Base-by-base conservation (phyloP, 2,113 vertebrate genomes). In the Bagarius yarrelli region DNA sequence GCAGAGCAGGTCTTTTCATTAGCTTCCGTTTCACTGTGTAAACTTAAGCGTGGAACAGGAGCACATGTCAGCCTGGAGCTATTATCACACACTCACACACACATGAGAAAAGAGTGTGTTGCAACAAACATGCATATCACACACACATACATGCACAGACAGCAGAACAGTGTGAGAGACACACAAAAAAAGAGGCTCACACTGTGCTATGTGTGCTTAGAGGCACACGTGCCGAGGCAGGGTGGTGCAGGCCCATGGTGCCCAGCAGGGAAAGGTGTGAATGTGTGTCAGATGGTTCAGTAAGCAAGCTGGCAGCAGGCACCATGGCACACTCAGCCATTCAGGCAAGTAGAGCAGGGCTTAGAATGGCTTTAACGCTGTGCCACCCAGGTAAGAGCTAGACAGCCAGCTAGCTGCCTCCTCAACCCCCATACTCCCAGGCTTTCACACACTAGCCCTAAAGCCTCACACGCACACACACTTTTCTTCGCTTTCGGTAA, bases 221-320 rank as follows among this genome's bases (percentile, higher is more conserved):
- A 75, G 76, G 79, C 78, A 79, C 79, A 34, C 69, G 77, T 73
- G 76, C 78, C 56, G 59, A 63, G 76, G 84, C 82, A 81, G 79
- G 76, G 81, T 84, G 76, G 81, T 77, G 69, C 78, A 81, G 82
- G 76, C 83, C 61, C 76, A 61, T 79, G 19, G 89, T 56, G 83
- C 86, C 79, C 77, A 79, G 86, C 83, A 83, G 90, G 89, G 93
- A 91, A 94, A 96, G 95, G 96, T 96, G 95, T 94, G 95, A 96
- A 95, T 94, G 93, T 94, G 95, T 96, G 96, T 96, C 96, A 96
- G 95, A 95, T 95, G 95, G 95, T 93, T 93, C 91, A 89, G 93
- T 90, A 89, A 91, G 94, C 92, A 80, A 91, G 93, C 93, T 95
- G 95, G 94, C 92, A 90, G 2, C 78, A 91, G 91, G 92, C 90